Base-by-base conservation (phyloP, 1,140 invertebrate genomes). In the Euglossa dilemma region DNA sequence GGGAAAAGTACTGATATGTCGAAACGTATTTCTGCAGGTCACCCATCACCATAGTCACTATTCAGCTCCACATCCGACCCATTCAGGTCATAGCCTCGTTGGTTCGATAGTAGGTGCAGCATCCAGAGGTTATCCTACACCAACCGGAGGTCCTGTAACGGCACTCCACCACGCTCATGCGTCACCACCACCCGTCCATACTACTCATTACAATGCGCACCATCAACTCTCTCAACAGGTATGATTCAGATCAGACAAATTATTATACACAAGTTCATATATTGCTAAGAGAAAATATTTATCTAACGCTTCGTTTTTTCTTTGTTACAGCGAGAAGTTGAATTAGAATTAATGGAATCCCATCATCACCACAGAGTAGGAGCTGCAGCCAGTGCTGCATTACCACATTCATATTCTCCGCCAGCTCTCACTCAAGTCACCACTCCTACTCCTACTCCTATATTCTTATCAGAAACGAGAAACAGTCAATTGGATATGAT, bases 401-500 rank as follows among this genome's bases (percentile, higher is more conserved):
- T 94, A 88, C 94, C 93, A n/a, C 90, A 93, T 50, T 93, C 93
- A n/a, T 94, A 93, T 67, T 93, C 92, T 23, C 94, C 95, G 9
- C 94, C 93, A n/a, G 87, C 93, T 43, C 80, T 94, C 11, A 84
- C 93, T 16, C 93, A 93, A 84, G 94, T 95, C 16, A 93, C 95
- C 54, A 93, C 95, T 73, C 92, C 94, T n/a, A 94, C 95, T 71
- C 92, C 94, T 28, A 94, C 95, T 61, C 94, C 95, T 57, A 93
- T 96, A 80, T 96, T 96, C 89, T 91, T 96, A 45, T 95, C 95
- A 9, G 94, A 95, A 72, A 91, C 93, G 5, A 93, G 94, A 50
- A 91, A 90, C 76, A 94, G 88, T 84, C 94, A 94, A 79, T 90
- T 95, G 84, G 95, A 95, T 57, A 91, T 95, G 77, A 85, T 95